Conservation (phyloP, 92 coral and sea anemone species). For the Actinostola sp. region DNA sequence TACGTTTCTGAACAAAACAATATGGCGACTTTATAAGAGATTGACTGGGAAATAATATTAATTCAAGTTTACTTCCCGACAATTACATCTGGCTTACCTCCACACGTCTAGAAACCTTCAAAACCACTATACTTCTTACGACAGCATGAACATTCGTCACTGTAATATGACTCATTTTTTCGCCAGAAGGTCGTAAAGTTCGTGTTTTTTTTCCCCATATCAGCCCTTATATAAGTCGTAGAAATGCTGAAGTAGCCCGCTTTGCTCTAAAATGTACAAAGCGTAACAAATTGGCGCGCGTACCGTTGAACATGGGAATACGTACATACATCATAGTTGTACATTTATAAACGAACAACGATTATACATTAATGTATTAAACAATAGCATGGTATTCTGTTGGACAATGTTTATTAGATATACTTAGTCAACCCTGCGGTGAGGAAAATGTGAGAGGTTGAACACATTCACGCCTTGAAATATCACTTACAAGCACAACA, state of each 20-base stretch:
- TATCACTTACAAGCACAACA: constrained; percentile 8
- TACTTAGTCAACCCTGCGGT: background rate
- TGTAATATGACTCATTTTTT: no score
- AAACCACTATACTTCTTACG: no score
- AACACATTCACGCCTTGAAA: background rate
- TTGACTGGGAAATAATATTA: no score
- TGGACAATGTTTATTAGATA: background rate
- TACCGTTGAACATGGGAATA: constrained; percentile 4
- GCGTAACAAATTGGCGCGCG: constrained; percentile 16
- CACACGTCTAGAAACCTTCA: no score
- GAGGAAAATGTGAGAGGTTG: no score
- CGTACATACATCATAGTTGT: background rate
- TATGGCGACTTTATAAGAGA: no score
- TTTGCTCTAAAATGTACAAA: constrained; percentile 7
- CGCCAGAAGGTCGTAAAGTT: background rate
- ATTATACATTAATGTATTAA: background rate
- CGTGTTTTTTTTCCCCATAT: no score
- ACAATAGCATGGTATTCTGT: background rate
- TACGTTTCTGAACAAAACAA: no score
- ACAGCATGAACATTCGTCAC: no score
- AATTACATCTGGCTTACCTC: no score
- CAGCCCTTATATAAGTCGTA: no score
- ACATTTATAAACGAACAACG: background rate
- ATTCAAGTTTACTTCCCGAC: no score
- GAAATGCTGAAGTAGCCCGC: background rate